Evolutionary conservation across 2,888 invertebrate genomes (phyloP).

Genomic region (Bombylius major): DNA sequence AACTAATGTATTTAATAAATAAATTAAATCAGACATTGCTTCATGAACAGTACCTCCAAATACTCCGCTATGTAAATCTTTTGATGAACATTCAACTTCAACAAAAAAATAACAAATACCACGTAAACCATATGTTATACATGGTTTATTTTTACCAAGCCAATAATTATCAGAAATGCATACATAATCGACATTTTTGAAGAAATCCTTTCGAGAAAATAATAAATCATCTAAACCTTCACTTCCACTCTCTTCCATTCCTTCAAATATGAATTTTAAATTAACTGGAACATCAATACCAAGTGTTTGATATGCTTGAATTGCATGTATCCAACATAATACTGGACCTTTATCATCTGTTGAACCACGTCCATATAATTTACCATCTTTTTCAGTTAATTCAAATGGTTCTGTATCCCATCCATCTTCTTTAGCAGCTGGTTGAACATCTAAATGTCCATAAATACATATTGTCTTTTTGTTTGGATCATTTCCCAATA

Average conservation of each 20-base stretch:
- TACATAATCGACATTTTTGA: slow-evolving; percentile 78
- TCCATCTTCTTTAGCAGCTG: slow-evolving; percentile 83
- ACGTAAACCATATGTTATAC: slow-evolving; percentile 90
- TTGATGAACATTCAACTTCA: slow-evolving; percentile 75
- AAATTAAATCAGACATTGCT: slow-evolving; percentile 84
- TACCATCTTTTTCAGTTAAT: slow-evolving; percentile 74
- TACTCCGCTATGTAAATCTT: slow-evolving; percentile 92
- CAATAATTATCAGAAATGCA: slow-evolving; percentile 99
- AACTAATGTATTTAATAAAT: slow-evolving; percentile 69
- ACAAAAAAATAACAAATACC: slow-evolving; percentile 86
- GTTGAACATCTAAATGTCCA: slow-evolving; percentile 97
- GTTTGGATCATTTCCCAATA: slow-evolving; percentile 62
- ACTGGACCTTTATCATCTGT: slow-evolving; percentile 94
- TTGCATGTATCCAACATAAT: slow-evolving; percentile 87
- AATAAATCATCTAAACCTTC: slow-evolving; percentile 87
- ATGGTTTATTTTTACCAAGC: slow-evolving; percentile 93
- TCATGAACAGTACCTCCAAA: slow-evolving; percentile 89
- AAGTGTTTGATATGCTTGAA: slow-evolving; percentile 72
- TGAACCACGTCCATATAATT: slow-evolving; percentile 82
- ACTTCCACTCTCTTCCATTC: slow-evolving; percentile 97
- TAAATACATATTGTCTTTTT: slow-evolving; percentile 93
- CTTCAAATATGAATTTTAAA: slow-evolving; percentile 81
- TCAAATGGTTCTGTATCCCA: slow-evolving; percentile 94
- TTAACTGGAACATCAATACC: slow-evolving; percentile 58
- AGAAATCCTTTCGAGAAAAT: slow-evolving; percentile 54